Evolutionary conservation across 2,888 invertebrate genomes (phyloP).

Genomic region (Spodoptera picta): DNA sequence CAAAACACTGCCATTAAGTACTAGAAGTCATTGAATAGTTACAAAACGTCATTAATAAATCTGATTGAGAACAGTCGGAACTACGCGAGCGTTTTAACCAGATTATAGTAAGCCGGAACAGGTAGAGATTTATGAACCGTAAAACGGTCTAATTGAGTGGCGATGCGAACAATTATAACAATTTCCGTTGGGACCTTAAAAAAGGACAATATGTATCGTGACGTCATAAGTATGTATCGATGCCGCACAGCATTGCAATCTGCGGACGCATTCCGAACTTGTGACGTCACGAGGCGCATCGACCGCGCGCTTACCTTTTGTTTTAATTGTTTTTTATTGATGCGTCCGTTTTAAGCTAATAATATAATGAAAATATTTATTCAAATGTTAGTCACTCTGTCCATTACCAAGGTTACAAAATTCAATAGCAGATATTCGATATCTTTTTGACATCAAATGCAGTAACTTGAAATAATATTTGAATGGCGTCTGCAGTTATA

Average conservation of each 20-base stretch:
- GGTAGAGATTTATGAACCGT: slow-evolving; percentile 21
- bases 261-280: slow-evolving; percentile 51
- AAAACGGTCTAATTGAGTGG: slow-evolving; percentile 36
- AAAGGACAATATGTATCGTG: slow-evolving; percentile 43
- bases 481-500: too few relatives aligned
- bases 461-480: too few relatives aligned
- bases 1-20: background rate
- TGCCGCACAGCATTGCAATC: slow-evolving; percentile 51
- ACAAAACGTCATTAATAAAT: slow-evolving; percentile 34
- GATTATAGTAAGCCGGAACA: slow-evolving; percentile 36
- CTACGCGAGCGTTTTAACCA: slow-evolving; percentile 5
- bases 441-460: too few relatives aligned
- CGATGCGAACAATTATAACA: slow-evolving; percentile 46
- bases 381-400: slow-evolving; percentile 4
- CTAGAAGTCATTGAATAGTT: background rate
- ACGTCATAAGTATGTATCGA: slow-evolving; percentile 61
- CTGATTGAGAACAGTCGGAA: background rate
- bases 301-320: slow-evolving; percentile 50
- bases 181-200: slow-evolving; percentile 45
- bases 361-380: slow-evolving; percentile 20
- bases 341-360: slow-evolving; percentile 42
- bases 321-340: slow-evolving; percentile 58
- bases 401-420: background rate
- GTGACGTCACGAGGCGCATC: slow-evolving; percentile 56
- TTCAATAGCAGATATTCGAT: too few relatives aligned